phyloP scores from a whole-genome alignment of 1,140 invertebrate genomes.

The Cydia pomonella region DNA sequence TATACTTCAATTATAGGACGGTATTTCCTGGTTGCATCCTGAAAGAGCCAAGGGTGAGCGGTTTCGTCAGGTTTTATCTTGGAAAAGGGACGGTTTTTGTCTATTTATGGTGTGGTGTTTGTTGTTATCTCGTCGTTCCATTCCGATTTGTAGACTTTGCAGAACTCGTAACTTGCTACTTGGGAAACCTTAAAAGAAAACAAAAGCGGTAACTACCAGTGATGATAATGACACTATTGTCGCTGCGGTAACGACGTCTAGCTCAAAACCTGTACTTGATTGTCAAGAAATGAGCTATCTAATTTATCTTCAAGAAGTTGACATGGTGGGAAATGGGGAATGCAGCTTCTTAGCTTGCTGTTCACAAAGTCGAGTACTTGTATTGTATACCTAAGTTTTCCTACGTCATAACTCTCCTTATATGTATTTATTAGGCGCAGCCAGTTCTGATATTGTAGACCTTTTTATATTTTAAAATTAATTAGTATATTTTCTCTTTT shows the following conservation, averaged over 20 bases:
- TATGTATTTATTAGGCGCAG: too few species aligned
- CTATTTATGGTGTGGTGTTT: not conserved
- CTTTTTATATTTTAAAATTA: too few species aligned
- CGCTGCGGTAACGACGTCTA: not conserved
- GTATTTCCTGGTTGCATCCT: too few species aligned
- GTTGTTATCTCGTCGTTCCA: not conserved
- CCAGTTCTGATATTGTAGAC: too few species aligned
- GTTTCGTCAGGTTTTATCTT: conserved; percentile 26
- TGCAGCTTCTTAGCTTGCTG: not conserved
- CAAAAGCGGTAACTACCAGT: not conserved
- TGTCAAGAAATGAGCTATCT: conserved; percentile 9
- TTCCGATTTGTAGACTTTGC: not conserved
- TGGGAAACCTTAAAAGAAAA: not conserved
- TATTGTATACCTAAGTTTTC: too few species aligned
- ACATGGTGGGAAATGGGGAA: not conserved
- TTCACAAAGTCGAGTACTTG: not conserved
- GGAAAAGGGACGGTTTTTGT: not conserved
- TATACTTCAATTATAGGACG: too few species aligned
- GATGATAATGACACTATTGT: not conserved
- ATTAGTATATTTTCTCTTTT: too few species aligned
- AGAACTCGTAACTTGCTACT: not conserved
- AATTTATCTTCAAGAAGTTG: conserved; percentile 5
- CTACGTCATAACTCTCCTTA: too few species aligned
- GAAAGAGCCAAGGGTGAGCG: too few species aligned
- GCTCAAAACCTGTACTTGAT: conserved; percentile 5